A percentile compares a stretch with the other conserved stretches of the same genome.
These are phyloP conservation scores for Orthosia gothica DNA, from an alignment of 2,888 invertebrate genomes.

Conservation along the genomic window DNA sequence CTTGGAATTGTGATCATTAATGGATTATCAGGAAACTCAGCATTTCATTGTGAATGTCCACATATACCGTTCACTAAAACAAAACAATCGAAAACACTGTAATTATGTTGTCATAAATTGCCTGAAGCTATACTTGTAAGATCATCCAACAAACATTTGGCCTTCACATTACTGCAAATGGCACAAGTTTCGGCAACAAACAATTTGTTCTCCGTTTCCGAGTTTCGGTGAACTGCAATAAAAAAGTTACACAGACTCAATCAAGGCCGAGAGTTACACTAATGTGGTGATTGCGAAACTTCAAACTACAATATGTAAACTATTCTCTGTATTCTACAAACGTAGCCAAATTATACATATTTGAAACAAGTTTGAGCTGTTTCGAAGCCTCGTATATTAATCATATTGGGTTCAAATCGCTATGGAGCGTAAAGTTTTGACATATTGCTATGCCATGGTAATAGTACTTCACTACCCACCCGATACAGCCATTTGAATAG, in stretches of 20 bases:
- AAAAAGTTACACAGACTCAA: slow-evolving; percentile 48
- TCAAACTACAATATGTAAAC: slow-evolving; percentile 49
- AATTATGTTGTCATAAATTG: slow-evolving; percentile 2
- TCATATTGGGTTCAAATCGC: slow-evolving; percentile 57
- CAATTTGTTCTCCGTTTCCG: slow-evolving; percentile 19
- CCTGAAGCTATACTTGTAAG: neutral
- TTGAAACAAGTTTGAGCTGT: slow-evolving; percentile 40
- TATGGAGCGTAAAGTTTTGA: slow-evolving; percentile 57
- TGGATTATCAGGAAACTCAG: neutral
- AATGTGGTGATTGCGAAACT: slow-evolving; percentile 47
- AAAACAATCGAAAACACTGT: neutral
- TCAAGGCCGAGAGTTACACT: slow-evolving; percentile 30
- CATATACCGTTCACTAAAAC: neutral
- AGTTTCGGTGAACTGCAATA: slow-evolving; percentile 50
- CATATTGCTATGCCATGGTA: slow-evolving; percentile 39
- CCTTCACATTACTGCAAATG: slow-evolving; percentile 29
- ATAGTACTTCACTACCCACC: slow-evolving; percentile 4
- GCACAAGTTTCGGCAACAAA: slow-evolving; percentile 39
- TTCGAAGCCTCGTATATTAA: slow-evolving; percentile 56
- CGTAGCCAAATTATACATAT: slow-evolving; percentile 54
- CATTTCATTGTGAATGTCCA: neutral
- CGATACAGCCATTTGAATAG: slow-evolving; percentile 32
- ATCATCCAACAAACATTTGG: slow-evolving; percentile 27
- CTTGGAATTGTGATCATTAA: no score
- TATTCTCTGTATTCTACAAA: slow-evolving; percentile 39